Conservation (phyloP, 2,797 vertebrate genomes). For the Anguilla megastoma region DNA sequence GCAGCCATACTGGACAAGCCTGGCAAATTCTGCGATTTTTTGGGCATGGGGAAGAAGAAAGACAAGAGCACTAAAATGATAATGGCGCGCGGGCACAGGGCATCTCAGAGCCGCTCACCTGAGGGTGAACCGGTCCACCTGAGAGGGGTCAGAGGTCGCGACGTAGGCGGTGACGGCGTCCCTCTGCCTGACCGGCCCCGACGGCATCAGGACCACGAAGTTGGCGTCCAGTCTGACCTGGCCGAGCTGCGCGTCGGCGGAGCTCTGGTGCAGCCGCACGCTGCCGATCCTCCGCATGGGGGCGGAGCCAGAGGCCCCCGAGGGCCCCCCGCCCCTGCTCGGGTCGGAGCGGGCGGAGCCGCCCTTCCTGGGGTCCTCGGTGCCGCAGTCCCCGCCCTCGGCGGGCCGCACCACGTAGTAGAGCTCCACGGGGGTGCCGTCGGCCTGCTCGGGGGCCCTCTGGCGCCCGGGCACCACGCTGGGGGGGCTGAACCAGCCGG, state of each 20-base stretch:
- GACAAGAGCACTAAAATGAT: too few relatives aligned
- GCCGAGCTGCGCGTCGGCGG: conserved; percentile 68
- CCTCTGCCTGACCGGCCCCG: conserved; percentile 84
- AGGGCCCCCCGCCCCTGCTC: conserved; percentile 46
- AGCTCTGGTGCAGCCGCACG: conserved; percentile 74
- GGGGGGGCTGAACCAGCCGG: conserved; percentile 79
- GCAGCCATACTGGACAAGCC: too few relatives aligned
- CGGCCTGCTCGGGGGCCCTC: conserved; percentile 69
- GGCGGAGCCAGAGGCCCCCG: conserved; percentile 71
- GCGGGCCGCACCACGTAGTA: conserved; percentile 77
- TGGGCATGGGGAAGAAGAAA: too few relatives aligned
- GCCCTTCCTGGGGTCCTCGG: conserved; percentile 77
- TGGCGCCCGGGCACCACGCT: conserved; percentile 77
- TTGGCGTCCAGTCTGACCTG: conserved; percentile 85
- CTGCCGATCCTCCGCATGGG: conserved; percentile 86
- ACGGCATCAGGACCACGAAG: conserved; percentile 84
- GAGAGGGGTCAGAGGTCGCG: conserved; percentile 78
- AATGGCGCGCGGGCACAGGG: too few relatives aligned
- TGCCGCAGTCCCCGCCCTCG: conserved; percentile 69
- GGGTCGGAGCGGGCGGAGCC: conserved; percentile 74
- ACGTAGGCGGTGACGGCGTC: conserved; percentile 82
- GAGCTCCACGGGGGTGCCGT: conserved; percentile 80
- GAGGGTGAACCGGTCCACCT: conserved; percentile 86
- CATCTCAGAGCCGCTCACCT: conserved; percentile 71
- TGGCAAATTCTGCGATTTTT: too few relatives aligned